phyloP scores from a whole-genome alignment of 1,140 invertebrate species.

The Rhysida immarginata region DNA sequence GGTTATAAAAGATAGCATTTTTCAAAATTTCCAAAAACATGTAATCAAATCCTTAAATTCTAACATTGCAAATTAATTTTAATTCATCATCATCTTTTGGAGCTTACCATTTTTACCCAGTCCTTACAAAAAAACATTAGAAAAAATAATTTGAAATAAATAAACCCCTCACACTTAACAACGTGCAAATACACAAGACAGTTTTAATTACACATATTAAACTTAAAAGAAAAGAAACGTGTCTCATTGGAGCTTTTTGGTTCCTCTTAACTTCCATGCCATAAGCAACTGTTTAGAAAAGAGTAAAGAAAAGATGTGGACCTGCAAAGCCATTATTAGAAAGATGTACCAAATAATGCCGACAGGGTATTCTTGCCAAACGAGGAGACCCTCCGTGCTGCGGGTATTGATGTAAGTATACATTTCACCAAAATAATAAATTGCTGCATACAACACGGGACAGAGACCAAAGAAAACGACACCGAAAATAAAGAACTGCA shows the following conservation, averaged over 20 bases:
- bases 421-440: slow-evolving; percentile 72
- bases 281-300: slow-evolving; percentile 72
- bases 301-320: slow-evolving; percentile 77
- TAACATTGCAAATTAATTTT: too few species aligned
- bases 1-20: too few species aligned
- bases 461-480: slow-evolving; percentile 51
- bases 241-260: background rate
- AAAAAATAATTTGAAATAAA: too few species aligned
- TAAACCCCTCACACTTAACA: too few species aligned
- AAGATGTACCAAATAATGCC: slow-evolving; percentile 88
- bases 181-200: too few species aligned
- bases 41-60: too few species aligned
- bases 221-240: too few species aligned
- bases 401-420: slow-evolving; percentile 56
- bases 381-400: slow-evolving; percentile 12
- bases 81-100: too few species aligned
- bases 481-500: slow-evolving; percentile 69
- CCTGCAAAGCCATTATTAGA: slow-evolving; percentile 69
- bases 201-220: too few species aligned
- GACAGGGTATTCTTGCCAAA: slow-evolving; percentile 67
- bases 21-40: too few species aligned
- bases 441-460: slow-evolving; percentile 61
- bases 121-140: too few species aligned
- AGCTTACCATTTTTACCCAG: too few species aligned
- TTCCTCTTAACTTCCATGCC: slow-evolving; percentile 65